phyloP scores from a whole-genome alignment of 2,888 invertebrate species.

The Urechis unicinctus region DNA sequence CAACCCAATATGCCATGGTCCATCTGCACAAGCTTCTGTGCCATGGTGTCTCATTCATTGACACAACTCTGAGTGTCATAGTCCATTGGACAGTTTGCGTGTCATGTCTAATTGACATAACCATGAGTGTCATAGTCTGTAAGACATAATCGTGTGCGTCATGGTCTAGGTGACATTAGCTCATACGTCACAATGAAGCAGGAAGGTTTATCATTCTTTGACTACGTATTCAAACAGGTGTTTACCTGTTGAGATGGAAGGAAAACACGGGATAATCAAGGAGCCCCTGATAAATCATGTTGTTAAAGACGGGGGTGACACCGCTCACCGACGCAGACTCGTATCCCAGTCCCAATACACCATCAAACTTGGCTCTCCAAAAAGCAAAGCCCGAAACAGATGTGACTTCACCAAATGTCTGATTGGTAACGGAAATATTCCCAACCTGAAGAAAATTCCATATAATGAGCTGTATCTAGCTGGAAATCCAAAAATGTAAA shows the following conservation, averaged over 20 bases:
- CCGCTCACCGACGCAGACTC: conserved; percentile 82
- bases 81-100: too few species aligned
- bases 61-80: too few species aligned
- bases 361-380: conserved; percentile 96
- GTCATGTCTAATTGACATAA: too few species aligned
- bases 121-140: too few species aligned
- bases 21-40: not conserved
- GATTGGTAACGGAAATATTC: conserved; percentile 64
- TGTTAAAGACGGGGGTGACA: conserved; percentile 85
- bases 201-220: too few species aligned
- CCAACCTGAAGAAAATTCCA: conserved; percentile 60
- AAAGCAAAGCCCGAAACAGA: conserved; percentile 91
- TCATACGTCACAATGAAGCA: too few species aligned
- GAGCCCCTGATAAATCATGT: conserved; percentile 73
- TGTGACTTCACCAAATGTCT: conserved; percentile 94
- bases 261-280: conserved; percentile 73
- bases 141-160: too few species aligned
- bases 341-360: conserved; percentile 92
- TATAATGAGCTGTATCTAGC: too few species aligned
- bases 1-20: not conserved
- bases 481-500: too few species aligned
- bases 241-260: conserved; percentile 87
- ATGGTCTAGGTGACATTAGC: too few species aligned
- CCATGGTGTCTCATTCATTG: too few species aligned
- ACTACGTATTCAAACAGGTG: too few species aligned